Conservation (phyloP, 1,140 invertebrate species). For the Caenorhabditis elegans region DNA sequence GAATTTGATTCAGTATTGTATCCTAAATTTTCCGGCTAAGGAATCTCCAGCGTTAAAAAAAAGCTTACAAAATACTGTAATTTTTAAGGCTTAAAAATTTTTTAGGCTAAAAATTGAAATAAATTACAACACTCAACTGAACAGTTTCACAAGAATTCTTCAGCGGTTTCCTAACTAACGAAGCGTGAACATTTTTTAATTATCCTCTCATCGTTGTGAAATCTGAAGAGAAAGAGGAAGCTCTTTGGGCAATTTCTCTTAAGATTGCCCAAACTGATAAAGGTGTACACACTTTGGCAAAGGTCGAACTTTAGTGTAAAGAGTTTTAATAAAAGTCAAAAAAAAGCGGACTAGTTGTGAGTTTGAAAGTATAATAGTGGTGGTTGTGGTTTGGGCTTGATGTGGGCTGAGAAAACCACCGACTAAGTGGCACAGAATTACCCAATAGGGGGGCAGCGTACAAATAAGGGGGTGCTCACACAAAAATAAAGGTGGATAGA, state of each 20-base stretch:
- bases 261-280: slow-evolving; percentile 16
- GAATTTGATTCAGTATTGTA: no score
- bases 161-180: no score
- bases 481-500: slow-evolving; percentile 6
- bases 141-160: no score
- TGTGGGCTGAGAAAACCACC: no score
- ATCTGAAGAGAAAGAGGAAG: background rate
- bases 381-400: no score
- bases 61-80: no score
- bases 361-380: background rate
- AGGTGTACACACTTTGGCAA: slow-evolving; percentile 6
- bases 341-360: background rate
- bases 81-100: no score
- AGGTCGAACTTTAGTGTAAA: background rate
- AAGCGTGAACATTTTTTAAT: background rate
- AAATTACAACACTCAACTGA: no score
- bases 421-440: background rate
- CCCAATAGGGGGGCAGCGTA: background rate
- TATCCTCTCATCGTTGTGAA: slow-evolving; percentile 2
- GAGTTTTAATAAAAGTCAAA: background rate
- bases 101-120: no score
- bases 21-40: no score
- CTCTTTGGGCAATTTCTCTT: background rate
- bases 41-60: no score
- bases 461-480: slow-evolving; percentile 1